Evolutionary conservation across 2,113 vertebrate genomes (phyloP).

Genomic region (Suncus etruscus): DNA sequence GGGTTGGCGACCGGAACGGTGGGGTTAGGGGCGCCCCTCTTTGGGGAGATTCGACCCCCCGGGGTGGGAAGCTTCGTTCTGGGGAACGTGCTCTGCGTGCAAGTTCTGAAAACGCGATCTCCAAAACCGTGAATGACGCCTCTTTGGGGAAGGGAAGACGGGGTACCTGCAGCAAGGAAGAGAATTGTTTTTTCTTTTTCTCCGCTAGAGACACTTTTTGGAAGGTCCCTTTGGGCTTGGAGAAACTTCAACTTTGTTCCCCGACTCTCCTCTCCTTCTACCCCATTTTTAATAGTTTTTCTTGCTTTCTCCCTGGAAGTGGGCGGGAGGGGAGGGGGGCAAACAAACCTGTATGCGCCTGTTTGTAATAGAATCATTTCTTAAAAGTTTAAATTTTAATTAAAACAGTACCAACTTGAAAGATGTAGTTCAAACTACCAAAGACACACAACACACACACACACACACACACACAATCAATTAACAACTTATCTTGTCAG

Average conservation of each 20-base stretch:
- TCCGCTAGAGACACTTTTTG: slow-evolving; percentile 23
- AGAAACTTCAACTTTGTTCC: slow-evolving; percentile 55
- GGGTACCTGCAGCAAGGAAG: not conserved
- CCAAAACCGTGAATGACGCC: slow-evolving; percentile 32
- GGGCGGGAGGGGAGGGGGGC: too few species aligned
- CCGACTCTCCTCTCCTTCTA: slow-evolving; percentile 54
- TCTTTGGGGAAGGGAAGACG: slow-evolving; percentile 40
- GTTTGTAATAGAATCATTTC: slow-evolving; percentile 61
- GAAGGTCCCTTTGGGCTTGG: not conserved
- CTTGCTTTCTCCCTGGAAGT: slow-evolving; percentile 54
- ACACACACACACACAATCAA: not conserved
- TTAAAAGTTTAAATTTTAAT: slow-evolving; percentile 55
- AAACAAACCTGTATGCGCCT: slow-evolving; percentile 36
- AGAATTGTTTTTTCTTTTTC: not conserved
- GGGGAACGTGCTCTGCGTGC: slow-evolving; percentile 42
- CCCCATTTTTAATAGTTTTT: slow-evolving; percentile 70
- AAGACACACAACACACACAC: not conserved
- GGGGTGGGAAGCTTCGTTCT: slow-evolving; percentile 19
- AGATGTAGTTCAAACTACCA: slow-evolving; percentile 43
- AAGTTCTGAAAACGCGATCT: slow-evolving; percentile 50
- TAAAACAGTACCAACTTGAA: slow-evolving; percentile 72
- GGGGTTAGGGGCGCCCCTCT: too few species aligned
- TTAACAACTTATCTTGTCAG: slow-evolving; percentile 43
- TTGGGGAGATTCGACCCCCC: not conserved
- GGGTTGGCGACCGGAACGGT: not conserved